Base-by-base conservation (phyloP, 2,888 invertebrate genomes). In the Harpagoxenus sublaevis region DNA sequence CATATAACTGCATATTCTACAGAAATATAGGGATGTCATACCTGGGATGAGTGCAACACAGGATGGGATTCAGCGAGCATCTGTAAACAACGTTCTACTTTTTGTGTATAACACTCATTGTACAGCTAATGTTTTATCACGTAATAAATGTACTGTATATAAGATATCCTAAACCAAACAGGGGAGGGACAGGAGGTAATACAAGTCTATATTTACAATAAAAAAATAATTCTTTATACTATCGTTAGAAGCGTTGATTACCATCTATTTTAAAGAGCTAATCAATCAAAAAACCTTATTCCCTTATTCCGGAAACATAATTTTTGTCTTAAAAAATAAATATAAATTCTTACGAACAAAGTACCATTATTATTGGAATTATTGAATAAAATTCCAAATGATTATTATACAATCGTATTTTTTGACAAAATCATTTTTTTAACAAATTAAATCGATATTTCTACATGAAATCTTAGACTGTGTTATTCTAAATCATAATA, bases 31-130 rank as follows among this genome's bases (percentile, higher is more conserved):
- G 90, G 88, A 86, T 90, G 91, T 92, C 95, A 91, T 95, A 95
- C 95, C 95, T 95, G 94, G 93, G 93, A 92, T 94, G 94, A 92
- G 94, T 94, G 94, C 95, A 95, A 95, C 94, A 95, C 93, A 94
- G 93, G 94, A 95, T 91, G 89, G 94, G 93, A 91, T 95, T 95
- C 94, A 94, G 89, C 92, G 95, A 95, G 93, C 95, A 95, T 95
- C 95, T 95, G 95, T 91, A 95, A 95, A 93, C 93, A 95, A 94
- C 92, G 93, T 92, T 92, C 93, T 94, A 93, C 93, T 94, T 94
- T 94, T 93, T 87, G 83, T 75, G 48, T 88, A 88, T 86, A 45
- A 83, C 87, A 87, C 55, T 81, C 55, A 55, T 55, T 45, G n/a
- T n/a, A 62, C 8, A 51, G 9, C 3, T 78, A 70, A 70, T 70